These are phyloP conservation scores for Sus cebifrons DNA, from an alignment of 2,797 vertebrate species.

Conservation along the genomic window DNA sequence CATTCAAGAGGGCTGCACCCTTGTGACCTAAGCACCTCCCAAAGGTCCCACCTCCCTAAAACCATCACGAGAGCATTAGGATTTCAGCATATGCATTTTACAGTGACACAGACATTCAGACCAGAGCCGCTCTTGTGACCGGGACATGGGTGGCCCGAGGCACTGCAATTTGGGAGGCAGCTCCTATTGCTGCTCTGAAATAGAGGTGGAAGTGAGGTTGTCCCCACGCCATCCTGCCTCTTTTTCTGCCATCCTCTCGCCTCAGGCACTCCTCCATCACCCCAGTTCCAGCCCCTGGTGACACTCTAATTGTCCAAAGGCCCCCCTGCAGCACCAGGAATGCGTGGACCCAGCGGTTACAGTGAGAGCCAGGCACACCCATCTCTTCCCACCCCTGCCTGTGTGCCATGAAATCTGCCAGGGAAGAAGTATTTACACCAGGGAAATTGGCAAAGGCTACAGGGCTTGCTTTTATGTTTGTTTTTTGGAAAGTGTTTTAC, in stretches of 20 bases:
- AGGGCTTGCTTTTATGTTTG: too few relatives aligned
- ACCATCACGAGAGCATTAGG: neutral
- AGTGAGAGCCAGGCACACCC: fast-evolving
- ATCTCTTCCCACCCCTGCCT: neutral
- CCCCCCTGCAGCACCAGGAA: fast-evolving
- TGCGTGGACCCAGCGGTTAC: fast-evolving
- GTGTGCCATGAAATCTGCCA: neutral
- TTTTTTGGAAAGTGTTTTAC: neutral
- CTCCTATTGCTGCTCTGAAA: neutral
- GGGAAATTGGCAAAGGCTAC: neutral
- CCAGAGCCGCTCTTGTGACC: neutral
- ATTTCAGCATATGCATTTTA: neutral
- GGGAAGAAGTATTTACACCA: fast-evolving
- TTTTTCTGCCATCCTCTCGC: neutral
- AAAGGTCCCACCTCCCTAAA: neutral
- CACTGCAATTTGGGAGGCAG: neutral
- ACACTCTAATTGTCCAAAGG: neutral
- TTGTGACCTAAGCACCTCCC: neutral
- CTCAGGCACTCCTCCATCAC: neutral
- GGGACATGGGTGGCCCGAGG: neutral
- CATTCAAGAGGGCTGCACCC: neutral
- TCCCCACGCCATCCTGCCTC: neutral
- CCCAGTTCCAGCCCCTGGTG: too few relatives aligned
- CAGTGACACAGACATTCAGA: neutral
- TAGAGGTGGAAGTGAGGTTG: neutral